Base-by-base conservation (phyloP, 2,113 vertebrate species). In the Polyodon spathula region DNA sequence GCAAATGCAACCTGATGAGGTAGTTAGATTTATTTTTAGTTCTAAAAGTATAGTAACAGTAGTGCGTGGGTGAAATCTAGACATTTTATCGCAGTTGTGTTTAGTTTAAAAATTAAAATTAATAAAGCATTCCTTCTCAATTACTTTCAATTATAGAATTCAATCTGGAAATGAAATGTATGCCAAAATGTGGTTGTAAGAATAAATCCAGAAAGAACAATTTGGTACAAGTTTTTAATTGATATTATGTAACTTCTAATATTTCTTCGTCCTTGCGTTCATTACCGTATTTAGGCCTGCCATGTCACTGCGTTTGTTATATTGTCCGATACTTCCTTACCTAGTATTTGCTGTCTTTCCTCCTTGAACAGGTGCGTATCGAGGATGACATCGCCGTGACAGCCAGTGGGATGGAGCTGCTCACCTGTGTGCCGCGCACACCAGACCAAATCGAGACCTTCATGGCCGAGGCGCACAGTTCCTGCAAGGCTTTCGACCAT, bases 281-380 rank as follows among this genome's bases (percentile, higher is more conserved):
- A n/a, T n/a, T n/a, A n/a, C n/a, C n/a, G n/a, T n/a, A n/a, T n/a
- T 8, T 41, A 1, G 40, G 11, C 55, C 7, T 15, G 6, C 77
- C 14, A 58, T 42, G 41, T n/a, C 50, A 16, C 38, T n/a, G 40
- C 11, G 16, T 15, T 10, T 37, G 4, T 46, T 17, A 37, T 3
- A 7, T 8, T 48, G 16, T 37, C 8, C 5, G 41, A 16, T 12
- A 9, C 48, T 2, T 9, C 15, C 39, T 48, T 17, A 2, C 0
- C 38, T 64, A 37, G 54, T 51, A 10, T 62, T 8, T 62, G 64
- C 62, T 54, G 12, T 57, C 40, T 15, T 17, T 5, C 79, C n/a
- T n/a, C n/a, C n/a, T n/a, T n/a, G n/a, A n/a, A n/a, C n/a, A 97
- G 95, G 94, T 98, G 61, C 93, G 95, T 2, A 96, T 98, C 1